Conservation (phyloP, 2,113 vertebrate genomes). For the Thryonomys swinderianus region DNA sequence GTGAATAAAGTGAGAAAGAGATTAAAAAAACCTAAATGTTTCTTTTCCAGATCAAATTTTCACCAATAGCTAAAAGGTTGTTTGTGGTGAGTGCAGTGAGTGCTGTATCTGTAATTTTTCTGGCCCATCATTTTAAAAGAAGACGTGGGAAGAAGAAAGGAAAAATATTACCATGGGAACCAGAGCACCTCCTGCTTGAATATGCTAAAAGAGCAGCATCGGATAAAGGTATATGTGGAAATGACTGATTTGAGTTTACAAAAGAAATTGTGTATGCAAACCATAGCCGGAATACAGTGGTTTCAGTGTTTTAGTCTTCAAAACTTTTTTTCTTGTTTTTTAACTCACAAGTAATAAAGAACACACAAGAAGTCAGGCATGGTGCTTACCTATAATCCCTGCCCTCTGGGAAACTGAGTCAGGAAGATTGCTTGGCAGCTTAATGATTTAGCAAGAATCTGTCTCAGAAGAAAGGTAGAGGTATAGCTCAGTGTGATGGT, state of each 20-base stretch:
- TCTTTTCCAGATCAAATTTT: slow-evolving; percentile 90
- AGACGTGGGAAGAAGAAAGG: slow-evolving; percentile 92
- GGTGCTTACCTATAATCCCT: background rate
- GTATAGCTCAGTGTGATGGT: background rate
- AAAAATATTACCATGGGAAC: slow-evolving; percentile 89
- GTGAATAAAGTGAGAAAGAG: background rate
- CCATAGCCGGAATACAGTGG: background rate
- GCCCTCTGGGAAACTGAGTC: background rate
- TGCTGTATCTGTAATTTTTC: slow-evolving; percentile 92
- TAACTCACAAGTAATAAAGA: background rate
- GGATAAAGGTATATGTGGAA: slow-evolving; percentile 89
- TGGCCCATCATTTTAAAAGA: slow-evolving; percentile 95
- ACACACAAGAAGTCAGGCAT: background rate
- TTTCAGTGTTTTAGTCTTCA: slow-evolving; percentile 35
- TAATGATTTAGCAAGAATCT: background rate
- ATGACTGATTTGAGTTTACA: background rate
- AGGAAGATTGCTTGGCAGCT: background rate
- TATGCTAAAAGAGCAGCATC: slow-evolving; percentile 85
- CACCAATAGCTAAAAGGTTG: slow-evolving; percentile 92
- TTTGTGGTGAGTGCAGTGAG: slow-evolving; percentile 92
- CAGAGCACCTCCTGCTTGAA: slow-evolving; percentile 87
- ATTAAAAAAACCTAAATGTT: background rate
- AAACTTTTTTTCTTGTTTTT: slow-evolving; percentile 20
- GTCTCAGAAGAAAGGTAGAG: background rate
- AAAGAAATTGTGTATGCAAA: background rate